Conservation (phyloP, 2,113 vertebrate species). For the Atrichornis clamosus region DNA sequence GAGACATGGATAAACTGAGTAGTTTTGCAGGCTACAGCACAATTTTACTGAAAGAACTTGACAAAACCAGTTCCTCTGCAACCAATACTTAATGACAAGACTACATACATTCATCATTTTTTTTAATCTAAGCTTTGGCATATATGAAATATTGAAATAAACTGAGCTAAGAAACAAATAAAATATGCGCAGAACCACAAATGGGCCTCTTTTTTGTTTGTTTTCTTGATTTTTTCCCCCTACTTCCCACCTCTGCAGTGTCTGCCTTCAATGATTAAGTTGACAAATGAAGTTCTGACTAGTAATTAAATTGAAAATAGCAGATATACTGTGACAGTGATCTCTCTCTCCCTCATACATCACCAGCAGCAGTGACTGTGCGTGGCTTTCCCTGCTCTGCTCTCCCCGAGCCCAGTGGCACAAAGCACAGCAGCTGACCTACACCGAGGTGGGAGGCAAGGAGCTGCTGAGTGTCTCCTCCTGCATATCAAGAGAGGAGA, state of each 20-base stretch:
- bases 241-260: background rate
- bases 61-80: background rate
- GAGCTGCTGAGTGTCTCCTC: background rate
- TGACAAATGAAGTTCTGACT: slow-evolving; percentile 64
- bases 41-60: background rate
- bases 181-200: background rate
- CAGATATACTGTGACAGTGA: slow-evolving; percentile 30
- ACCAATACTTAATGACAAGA: background rate
- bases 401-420: background rate
- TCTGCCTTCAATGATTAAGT: slow-evolving; percentile 60
- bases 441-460: background rate
- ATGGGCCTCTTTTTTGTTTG: background rate
- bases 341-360: slow-evolving; percentile 27
- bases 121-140: background rate
- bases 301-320: slow-evolving; percentile 64
- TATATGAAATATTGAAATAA: slow-evolving; percentile 24
- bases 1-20: background rate
- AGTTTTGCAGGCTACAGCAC: background rate
- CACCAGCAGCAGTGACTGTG: background rate
- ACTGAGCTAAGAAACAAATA: slow-evolving; percentile 5
- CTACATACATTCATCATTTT: background rate
- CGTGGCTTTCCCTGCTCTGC: background rate
- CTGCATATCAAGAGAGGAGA: background rate
- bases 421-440: background rate
- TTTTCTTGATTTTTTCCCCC: background rate